Percentiles rank a stretch among this genome's conserved stretches.
These are phyloP conservation scores for Apamea anceps DNA, from an alignment of 2,888 invertebrate species.

Conservation along the genomic window DNA sequence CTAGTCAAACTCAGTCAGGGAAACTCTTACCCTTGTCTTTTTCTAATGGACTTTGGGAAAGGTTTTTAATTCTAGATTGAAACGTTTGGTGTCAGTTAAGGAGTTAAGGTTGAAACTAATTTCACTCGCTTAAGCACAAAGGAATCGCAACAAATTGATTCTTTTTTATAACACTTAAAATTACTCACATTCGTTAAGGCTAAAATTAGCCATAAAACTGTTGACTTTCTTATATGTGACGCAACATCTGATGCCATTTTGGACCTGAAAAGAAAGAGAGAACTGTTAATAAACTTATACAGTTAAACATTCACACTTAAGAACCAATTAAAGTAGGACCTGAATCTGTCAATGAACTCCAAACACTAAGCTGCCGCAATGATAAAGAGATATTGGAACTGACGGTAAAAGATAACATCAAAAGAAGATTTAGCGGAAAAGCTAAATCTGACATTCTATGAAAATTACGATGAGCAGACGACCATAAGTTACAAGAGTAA, in stretches of 20 bases:
- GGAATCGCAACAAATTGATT: not conserved
- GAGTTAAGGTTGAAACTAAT: not conserved
- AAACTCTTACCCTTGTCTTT: not conserved
- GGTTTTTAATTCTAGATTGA: not conserved
- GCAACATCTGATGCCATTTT: conserved; percentile 86
- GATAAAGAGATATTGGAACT: conserved; percentile 12
- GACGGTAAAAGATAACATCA: conserved; percentile 4
- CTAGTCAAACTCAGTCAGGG: conserved; percentile 30
- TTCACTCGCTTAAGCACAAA: not conserved
- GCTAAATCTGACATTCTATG: conserved; percentile 24
- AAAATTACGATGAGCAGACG: conserved; percentile 15
- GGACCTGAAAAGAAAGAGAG: conserved; percentile 80
- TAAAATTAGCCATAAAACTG: conserved; percentile 84
- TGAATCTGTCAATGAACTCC: not conserved
- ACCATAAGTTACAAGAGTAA: conserved; percentile 23
- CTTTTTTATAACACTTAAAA: not conserved
- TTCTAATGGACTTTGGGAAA: not conserved
- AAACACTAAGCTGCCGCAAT: conserved; percentile 17
- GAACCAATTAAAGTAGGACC: not conserved
- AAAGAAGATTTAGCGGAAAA: conserved; percentile 19
- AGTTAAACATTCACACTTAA: not conserved
- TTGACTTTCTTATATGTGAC: conserved; percentile 84
- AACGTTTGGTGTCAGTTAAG: not conserved
- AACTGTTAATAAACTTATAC: not conserved
- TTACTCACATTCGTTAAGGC: conserved; percentile 86